Evolutionary conservation across 2,888 invertebrate species (phyloP).

Genomic region (Sinodicranocentrus sp.): DNA sequence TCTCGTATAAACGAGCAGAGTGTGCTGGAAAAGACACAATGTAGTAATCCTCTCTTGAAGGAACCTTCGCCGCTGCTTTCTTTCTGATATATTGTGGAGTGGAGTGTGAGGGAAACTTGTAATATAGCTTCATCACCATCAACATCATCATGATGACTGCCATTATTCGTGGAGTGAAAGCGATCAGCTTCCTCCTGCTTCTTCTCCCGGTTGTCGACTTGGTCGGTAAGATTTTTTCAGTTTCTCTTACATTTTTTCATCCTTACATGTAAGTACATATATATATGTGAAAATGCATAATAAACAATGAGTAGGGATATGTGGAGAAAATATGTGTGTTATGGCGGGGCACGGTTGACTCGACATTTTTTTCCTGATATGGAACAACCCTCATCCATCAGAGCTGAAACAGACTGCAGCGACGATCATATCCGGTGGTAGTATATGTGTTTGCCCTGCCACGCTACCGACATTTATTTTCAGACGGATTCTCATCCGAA

Average conservation of each 20-base stretch:
- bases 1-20: too few relatives aligned
- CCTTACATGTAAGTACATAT: neutral
- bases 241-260: neutral
- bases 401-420: conserved; percentile 19
- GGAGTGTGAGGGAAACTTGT: conserved; percentile 12
- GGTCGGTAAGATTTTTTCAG: conserved; percentile 29
- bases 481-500: too few relatives aligned
- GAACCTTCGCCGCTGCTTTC: too few relatives aligned
- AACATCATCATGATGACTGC: conserved; percentile 17
- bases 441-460: too few relatives aligned
- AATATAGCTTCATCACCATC: conserved; percentile 14
- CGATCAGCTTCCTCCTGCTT: conserved; percentile 23
- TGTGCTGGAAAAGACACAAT: too few relatives aligned
- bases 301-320: neutral
- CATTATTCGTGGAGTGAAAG: conserved; percentile 23
- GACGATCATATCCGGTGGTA: conserved; percentile 11
- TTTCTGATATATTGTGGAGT: too few relatives aligned
- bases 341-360: neutral
- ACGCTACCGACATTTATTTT: too few relatives aligned
- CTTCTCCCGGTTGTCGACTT: conserved; percentile 33
- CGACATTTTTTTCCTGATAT: conserved; percentile 14
- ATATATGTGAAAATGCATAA: neutral
- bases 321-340: neutral
- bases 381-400: conserved; percentile 16
- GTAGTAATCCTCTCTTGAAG: too few relatives aligned